Evolutionary conservation across 2,888 invertebrate genomes (phyloP).

Genomic region (Dermolepida albohirtum): DNA sequence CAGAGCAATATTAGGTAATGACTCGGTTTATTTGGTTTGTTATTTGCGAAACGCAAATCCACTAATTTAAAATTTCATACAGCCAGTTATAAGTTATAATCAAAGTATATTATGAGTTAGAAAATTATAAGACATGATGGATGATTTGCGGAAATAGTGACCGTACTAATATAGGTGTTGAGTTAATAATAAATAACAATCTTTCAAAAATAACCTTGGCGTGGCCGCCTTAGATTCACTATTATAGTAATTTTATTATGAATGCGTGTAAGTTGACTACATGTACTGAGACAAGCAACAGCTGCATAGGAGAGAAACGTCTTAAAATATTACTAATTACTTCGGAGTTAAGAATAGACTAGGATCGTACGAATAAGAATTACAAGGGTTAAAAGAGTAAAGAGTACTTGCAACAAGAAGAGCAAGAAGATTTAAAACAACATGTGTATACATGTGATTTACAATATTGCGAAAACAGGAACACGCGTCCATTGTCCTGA

Average conservation of each 20-base stretch:
- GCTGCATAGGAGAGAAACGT: constrained; percentile 35
- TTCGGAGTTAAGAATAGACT: constrained; percentile 40
- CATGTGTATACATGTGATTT: constrained; percentile 50
- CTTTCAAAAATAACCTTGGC: constrained; percentile 28
- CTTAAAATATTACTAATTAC: constrained; percentile 54
- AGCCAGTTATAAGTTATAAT: background rate
- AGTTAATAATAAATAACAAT: constrained; percentile 9
- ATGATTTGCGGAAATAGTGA: constrained; percentile 15
- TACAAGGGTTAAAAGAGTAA: constrained; percentile 1
- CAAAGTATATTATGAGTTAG: background rate
- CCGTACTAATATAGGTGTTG: constrained; percentile 21
- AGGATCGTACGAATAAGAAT: constrained; percentile 28
- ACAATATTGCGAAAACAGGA: constrained; percentile 49
- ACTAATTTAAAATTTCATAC: background rate
- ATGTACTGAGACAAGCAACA: constrained; percentile 23
- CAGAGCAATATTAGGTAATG: no score
- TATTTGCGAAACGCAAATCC: no score
- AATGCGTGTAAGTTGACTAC: constrained; percentile 32
- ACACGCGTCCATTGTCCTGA: constrained; percentile 38
- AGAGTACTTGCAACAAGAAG: constrained; percentile 4
- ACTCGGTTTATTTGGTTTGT: no score
- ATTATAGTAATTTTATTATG: constrained; percentile 32
- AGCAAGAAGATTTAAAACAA: constrained; percentile 17
- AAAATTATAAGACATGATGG: background rate
- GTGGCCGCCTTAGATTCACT: constrained; percentile 26